These are phyloP conservation scores for Rhopalosiphum padi DNA, from an alignment of 1,140 invertebrate species.

Conservation along the genomic window DNA sequence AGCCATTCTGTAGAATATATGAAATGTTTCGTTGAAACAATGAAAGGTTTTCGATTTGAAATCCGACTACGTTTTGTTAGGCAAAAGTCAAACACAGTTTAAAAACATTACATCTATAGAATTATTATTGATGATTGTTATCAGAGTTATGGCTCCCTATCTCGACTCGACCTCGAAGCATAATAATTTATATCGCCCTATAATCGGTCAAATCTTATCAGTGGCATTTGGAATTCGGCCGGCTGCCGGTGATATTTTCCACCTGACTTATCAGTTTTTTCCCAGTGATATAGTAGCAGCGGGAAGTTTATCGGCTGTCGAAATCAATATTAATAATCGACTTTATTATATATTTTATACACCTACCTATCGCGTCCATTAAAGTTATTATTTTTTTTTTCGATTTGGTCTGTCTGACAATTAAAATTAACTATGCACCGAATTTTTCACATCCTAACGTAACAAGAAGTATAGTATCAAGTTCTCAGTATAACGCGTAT, in stretches of 20 bases:
- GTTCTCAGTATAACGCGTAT: background rate
- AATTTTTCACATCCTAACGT: background rate
- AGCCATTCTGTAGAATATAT: no score
- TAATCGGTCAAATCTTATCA: constrained; percentile 47
- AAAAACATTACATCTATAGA: constrained; percentile 5
- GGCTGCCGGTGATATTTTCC: constrained; percentile 24
- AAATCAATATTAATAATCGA: constrained; percentile 36
- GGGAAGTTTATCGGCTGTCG: background rate
- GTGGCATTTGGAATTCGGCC: constrained; percentile 43
- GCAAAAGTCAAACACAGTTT: background rate
- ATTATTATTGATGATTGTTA: constrained; percentile 39
- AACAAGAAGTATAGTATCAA: background rate
- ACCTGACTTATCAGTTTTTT: constrained; percentile 28
- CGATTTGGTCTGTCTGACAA: background rate
- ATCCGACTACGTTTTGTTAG: background rate
- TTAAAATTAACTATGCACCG: background rate
- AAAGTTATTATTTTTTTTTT: background rate
- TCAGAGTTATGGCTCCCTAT: constrained; percentile 42
- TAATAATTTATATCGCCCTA: constrained; percentile 16
- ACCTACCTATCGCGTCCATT: background rate
- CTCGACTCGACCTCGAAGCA: constrained; percentile 13
- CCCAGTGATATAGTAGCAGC: background rate
- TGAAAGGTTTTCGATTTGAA: background rate
- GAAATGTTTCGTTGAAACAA: background rate
- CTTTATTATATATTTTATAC: background rate